Evolutionary conservation across 2,113 vertebrate genomes (phyloP).

Genomic region (Halcyon senegalensis): DNA sequence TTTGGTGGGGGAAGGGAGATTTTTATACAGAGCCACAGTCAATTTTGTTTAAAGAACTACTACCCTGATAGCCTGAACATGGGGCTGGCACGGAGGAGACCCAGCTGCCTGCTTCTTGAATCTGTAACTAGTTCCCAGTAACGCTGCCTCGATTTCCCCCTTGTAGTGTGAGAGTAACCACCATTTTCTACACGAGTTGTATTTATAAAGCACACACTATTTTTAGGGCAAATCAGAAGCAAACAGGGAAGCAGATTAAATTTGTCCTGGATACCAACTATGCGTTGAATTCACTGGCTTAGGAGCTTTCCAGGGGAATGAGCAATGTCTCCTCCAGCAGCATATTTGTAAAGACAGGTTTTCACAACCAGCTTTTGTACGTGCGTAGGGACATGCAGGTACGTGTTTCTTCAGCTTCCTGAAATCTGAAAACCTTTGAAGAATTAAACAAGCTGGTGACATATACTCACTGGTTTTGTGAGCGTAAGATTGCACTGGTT

Average conservation of each 20-base stretch:
- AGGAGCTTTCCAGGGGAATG: constrained; percentile 8
- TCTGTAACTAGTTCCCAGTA: neutral
- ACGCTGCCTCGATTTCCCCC: constrained; percentile 33
- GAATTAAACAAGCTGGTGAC: neutral
- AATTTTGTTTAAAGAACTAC: neutral
- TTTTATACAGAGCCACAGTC: neutral
- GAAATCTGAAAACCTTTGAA: constrained; percentile 4
- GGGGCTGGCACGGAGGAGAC: neutral
- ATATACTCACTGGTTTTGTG: neutral
- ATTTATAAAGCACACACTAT: neutral
- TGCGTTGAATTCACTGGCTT: neutral
- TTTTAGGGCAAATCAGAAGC: neutral
- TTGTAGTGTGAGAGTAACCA: neutral
- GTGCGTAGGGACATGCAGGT: neutral
- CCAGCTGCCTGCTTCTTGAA: constrained; percentile 27
- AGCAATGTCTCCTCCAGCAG: constrained; percentile 1
- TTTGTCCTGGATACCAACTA: constrained; percentile 11
- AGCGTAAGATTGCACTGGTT: neutral
- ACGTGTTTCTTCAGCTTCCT: neutral
- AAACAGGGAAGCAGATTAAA: neutral
- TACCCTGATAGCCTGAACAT: neutral
- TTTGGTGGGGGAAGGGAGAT: constrained; percentile 9
- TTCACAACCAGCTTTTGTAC: neutral
- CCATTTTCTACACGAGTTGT: neutral
- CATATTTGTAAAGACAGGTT: constrained; percentile 20